Evolutionary conservation across 2,797 vertebrate genomes (phyloP), one percentile per base, ranked within the genome.

Genomic region (Moxostoma hubbsi): DNA sequence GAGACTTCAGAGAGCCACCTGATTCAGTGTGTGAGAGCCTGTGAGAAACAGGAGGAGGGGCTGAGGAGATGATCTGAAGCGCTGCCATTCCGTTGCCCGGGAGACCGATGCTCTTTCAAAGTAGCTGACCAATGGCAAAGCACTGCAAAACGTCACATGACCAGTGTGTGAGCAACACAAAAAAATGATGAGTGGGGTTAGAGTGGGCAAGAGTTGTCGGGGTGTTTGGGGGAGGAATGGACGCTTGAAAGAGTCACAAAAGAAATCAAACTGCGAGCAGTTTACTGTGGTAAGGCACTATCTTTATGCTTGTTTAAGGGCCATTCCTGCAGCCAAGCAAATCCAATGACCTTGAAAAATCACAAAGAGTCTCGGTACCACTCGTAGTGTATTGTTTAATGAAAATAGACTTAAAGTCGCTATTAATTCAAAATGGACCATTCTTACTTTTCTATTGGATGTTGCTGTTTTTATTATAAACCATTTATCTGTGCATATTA

Each of bases 61-160:
- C 50, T 46, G 77, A 83, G 86, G 83, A 85, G 73, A 86, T 83
- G 85, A 89, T 90, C 89, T 92, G 87, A 92, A 94, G 92, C 88
- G 90, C 90, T 90, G 92, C 92, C 92, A 93, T 93, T 87, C 90
- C 59, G 84, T 94, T 90, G 79, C 93, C 94, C 86, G 51, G 91
- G 94, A 92, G 91, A 95, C 94, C 88, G 90, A 93, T 90, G 89
- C 93, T 91, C 91, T 93, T 94, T 94, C 87, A 93, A 94, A 94
- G 90, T 85, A 88, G 88, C 57, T 76, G 73, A 84, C 93, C 94
- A 95, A 94, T 94, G 89, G 91, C 78, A 90, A 93, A 91, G 50
- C 90, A 90, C 83, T 81, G 63, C 76, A 86, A 92, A 91, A 93
- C 90, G 93, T 93, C 93, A 94, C 92, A 90, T 94, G 94, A 94